phyloP scores from a whole-genome alignment of 1,140 invertebrate genomes.

The Archivesica marissinica region DNA sequence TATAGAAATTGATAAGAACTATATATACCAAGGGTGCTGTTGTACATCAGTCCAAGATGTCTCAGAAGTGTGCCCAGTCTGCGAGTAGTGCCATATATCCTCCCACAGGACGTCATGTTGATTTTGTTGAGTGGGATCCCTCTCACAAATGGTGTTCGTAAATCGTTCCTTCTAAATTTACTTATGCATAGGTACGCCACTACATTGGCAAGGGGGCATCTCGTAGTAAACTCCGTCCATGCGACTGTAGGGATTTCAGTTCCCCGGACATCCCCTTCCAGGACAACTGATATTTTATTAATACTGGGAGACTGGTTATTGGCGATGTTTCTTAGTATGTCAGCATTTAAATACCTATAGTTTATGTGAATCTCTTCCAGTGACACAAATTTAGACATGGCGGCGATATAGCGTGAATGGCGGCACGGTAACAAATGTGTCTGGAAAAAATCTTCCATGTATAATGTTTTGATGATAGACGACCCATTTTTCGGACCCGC shows the following conservation, averaged over 20 bases:
- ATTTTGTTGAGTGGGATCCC: constrained; percentile 62
- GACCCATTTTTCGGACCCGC: constrained; percentile 38
- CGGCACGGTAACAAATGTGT: constrained; percentile 60
- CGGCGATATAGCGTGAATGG: constrained; percentile 48
- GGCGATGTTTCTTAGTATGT: constrained; percentile 58
- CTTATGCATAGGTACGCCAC: constrained; percentile 64
- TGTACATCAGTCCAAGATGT: constrained; percentile 59
- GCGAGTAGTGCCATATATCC: constrained; percentile 19
- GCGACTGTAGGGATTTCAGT: constrained; percentile 55
- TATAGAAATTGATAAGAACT: no score
- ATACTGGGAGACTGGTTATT: constrained; percentile 35
- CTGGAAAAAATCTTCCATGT: constrained; percentile 69
- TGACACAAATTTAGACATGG: constrained; percentile 59
- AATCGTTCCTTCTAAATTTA: constrained; percentile 56
- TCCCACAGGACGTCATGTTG: constrained; percentile 64
- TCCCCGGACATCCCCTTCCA: constrained; percentile 60
- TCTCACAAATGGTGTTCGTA: constrained; percentile 49
- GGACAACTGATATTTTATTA: constrained; percentile 61
- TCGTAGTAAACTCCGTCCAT: constrained; percentile 58
- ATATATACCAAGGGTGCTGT: constrained; percentile 54
- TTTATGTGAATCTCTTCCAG: constrained; percentile 64
- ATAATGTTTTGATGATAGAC: constrained; percentile 55
- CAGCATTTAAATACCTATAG: constrained; percentile 63
- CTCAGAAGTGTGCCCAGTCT: constrained; percentile 50
- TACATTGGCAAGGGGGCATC: constrained; percentile 51